Percentiles rank a stretch among this genome's conserved stretches.
Evolutionary conservation across 2,888 invertebrate genomes (phyloP).

Genomic region (Vanessa cardui): DNA sequence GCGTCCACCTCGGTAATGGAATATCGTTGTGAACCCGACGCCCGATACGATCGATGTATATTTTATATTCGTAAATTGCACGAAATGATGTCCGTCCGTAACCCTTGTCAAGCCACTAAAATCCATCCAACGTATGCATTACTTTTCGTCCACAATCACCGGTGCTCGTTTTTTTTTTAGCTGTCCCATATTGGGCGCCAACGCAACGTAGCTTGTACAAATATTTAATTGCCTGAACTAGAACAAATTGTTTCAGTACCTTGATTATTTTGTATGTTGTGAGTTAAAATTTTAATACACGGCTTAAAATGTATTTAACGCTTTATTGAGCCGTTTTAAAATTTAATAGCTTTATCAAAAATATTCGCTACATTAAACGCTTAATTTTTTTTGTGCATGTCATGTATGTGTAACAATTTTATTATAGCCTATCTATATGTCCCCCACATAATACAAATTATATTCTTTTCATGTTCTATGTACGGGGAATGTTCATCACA

Average conservation of each 20-base stretch:
- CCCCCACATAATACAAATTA: neutral
- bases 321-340: no score
- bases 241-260: neutral
- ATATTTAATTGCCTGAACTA: neutral
- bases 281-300: neutral
- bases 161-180: constrained; percentile 24
- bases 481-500: constrained; percentile 27
- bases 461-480: constrained; percentile 8
- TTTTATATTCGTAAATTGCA: constrained; percentile 77
- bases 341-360: no score
- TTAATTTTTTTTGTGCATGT: no score
- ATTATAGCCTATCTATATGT: neutral
- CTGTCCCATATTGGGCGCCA: constrained; percentile 15
- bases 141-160: constrained; percentile 30
- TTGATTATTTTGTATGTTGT: neutral
- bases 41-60: constrained; percentile 68
- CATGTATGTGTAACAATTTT: no score
- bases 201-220: neutral
- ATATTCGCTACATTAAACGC: no score
- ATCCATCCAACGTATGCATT: constrained; percentile 36
- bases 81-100: constrained; percentile 62
- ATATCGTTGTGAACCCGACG: constrained; percentile 72
- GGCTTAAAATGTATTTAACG: no score
- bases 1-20: constrained; percentile 71
- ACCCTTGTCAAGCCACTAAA: constrained; percentile 70